phyloP scores from a whole-genome alignment of 2,888 invertebrate genomes.

The Dryadula phaetusa region DNA sequence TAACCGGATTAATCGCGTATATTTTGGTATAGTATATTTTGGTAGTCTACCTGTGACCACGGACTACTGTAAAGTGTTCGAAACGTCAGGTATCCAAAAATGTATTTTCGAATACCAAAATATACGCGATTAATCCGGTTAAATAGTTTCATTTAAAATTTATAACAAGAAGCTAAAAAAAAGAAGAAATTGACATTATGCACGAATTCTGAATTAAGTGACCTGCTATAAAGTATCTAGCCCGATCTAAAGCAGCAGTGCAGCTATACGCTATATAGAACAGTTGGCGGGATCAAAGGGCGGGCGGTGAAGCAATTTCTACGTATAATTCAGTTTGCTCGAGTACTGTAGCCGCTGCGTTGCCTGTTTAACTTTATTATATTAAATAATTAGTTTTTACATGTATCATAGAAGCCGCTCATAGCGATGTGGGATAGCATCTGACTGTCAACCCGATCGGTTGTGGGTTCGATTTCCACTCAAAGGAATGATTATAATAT shows the following conservation, averaged over 20 bases:
- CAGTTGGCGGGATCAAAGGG: conserved; percentile 33
- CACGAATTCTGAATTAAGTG: neutral
- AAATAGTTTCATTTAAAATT: too few species aligned
- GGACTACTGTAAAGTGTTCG: too few species aligned
- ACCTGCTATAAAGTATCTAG: neutral
- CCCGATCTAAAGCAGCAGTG: neutral
- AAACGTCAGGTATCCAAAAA: too few species aligned
- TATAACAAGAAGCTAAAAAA: neutral
- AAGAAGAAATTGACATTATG: neutral
- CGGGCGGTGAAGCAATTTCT: conserved; percentile 42
- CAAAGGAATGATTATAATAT: too few species aligned
- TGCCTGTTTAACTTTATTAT: conserved; percentile 20
- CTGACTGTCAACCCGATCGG: neutral
- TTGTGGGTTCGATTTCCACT: neutral
- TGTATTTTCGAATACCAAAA: too few species aligned
- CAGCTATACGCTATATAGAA: conserved; percentile 8
- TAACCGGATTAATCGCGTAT: too few species aligned
- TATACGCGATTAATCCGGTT: too few species aligned
- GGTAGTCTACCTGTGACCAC: too few species aligned
- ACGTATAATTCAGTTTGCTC: conserved; percentile 38
- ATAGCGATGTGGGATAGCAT: too few species aligned
- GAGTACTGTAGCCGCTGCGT: conserved; percentile 5
- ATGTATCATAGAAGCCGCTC: neutral
- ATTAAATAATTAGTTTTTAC: conserved; percentile 21
- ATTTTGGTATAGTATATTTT: too few species aligned